Base-by-base conservation (phyloP, 2,888 invertebrate genomes). In the Spodoptera picta region DNA sequence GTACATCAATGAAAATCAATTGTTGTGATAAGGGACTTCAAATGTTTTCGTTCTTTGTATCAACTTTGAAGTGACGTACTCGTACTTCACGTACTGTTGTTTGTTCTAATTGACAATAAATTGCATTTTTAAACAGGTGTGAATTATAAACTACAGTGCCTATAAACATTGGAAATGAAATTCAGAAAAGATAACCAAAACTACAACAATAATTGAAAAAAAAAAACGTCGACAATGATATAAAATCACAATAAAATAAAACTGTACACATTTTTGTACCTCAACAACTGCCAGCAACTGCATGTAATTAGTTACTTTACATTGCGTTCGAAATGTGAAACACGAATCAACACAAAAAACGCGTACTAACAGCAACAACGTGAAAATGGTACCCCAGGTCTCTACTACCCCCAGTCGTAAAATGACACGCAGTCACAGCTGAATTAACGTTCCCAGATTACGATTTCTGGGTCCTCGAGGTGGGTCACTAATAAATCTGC, bases 381-480 rank as follows among this genome's bases (percentile, higher is more conserved):
- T 76, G 62, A 50, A 62, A 75, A 69, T 54, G 41, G 59, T 44
- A 43, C 49, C 57, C 23, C n/a, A 46, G 44, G 31, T 23, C 60
- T 43, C 7, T 46, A 43, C 27, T 53, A 57, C 62, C 53, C 44
- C 58, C 47, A 49, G 81, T 85, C 87, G 84, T 90, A 89, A 90
- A 89, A 79, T 83, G 83, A 84, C 87, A 83, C 80, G 79, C 82
- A 83, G 82, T 83, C 83, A 85, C 85, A 83, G 84, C 82, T 82
- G 84, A 87, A 89, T 89, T 90, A 89, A 87, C 88, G 81, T 86
- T 84, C 75, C 76, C 80, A 83, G 85, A 88, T 88, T 87, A 87
- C 86, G 84, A 87, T 86, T 84, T 79, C 66, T 62, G 83, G 85
- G 83, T 83, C 80, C 50, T 64, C 71, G 74, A 83, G 83, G 86